Conservation (phyloP, 1,140 invertebrate species). For the Aleiodes sp. region DNA sequence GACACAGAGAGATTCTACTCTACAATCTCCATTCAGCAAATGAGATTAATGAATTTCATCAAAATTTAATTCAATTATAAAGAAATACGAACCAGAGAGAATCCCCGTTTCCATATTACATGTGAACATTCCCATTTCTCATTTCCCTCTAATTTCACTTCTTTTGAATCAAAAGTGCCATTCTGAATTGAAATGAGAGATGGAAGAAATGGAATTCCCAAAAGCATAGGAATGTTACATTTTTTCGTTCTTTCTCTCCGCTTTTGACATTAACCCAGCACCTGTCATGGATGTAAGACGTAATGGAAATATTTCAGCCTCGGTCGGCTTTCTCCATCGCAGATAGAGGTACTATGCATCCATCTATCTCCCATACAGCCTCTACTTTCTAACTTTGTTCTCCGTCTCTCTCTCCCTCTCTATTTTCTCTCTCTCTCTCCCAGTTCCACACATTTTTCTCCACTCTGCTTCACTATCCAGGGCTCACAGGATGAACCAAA, state of each 20-base stretch:
- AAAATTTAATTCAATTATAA: too few species aligned
- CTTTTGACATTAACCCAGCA: conserved; percentile 3
- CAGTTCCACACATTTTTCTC: background rate
- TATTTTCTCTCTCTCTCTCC: conserved; percentile 17
- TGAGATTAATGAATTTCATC: too few species aligned
- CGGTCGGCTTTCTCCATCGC: conserved; percentile 1
- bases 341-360: background rate
- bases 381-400: conserved; percentile 27
- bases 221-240: conserved; percentile 42
- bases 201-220: conserved; percentile 35
- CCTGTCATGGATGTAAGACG: background rate
- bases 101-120: background rate
- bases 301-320: conserved; percentile 15
- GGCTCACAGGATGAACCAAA: conserved; percentile 16
- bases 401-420: conserved; percentile 22
- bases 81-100: background rate
- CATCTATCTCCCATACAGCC: background rate
- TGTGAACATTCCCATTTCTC: background rate
- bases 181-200: background rate
- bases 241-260: conserved; percentile 40
- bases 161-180: too few species aligned
- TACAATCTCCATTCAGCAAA: background rate
- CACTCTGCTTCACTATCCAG: conserved; percentile 3
- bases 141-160: background rate
- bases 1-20: background rate